phyloP scores from a whole-genome alignment of 2,113 vertebrate genomes.

The Heterotilapia buettikoferi region DNA sequence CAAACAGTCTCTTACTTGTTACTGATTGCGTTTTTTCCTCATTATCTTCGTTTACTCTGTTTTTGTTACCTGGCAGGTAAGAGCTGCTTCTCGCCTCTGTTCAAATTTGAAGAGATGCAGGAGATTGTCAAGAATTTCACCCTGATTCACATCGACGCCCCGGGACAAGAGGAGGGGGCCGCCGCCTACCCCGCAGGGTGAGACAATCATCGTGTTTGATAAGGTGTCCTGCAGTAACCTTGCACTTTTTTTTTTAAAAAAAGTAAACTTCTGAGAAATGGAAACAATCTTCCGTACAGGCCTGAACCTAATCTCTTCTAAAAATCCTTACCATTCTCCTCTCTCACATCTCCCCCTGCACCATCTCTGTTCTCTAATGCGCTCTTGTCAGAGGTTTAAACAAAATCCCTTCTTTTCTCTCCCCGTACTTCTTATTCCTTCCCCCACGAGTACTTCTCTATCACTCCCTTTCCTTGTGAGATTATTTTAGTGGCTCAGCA shows the following conservation, averaged over 20 bases:
- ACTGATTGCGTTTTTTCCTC: neutral
- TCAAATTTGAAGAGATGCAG: slow-evolving; percentile 88
- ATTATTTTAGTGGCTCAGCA: neutral
- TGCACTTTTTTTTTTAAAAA: neutral
- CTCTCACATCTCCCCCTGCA: neutral
- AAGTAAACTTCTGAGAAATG: neutral
- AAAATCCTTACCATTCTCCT: slow-evolving; percentile 8
- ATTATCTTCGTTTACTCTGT: neutral
- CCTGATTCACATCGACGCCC: slow-evolving; percentile 83
- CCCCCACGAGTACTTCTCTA: neutral
- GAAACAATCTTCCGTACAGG: slow-evolving; percentile 12
- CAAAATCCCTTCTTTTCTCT: slow-evolving; percentile 7
- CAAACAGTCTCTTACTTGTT: neutral
- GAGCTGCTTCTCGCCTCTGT: slow-evolving; percentile 85
- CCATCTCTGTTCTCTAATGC: neutral
- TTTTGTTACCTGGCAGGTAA: slow-evolving; percentile 71
- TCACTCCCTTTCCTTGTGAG: neutral
- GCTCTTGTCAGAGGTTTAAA: slow-evolving; percentile 15
- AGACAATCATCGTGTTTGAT: neutral
- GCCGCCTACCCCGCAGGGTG: slow-evolving; percentile 80
- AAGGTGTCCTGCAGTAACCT: neutral
- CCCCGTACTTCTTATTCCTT: neutral
- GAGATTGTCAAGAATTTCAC: slow-evolving; percentile 92
- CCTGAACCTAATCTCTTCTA: slow-evolving; percentile 31
- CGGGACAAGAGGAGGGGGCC: slow-evolving; percentile 85